phyloP scores from a whole-genome alignment of 2,797 vertebrate genomes.

The Esox masquinongy region DNA sequence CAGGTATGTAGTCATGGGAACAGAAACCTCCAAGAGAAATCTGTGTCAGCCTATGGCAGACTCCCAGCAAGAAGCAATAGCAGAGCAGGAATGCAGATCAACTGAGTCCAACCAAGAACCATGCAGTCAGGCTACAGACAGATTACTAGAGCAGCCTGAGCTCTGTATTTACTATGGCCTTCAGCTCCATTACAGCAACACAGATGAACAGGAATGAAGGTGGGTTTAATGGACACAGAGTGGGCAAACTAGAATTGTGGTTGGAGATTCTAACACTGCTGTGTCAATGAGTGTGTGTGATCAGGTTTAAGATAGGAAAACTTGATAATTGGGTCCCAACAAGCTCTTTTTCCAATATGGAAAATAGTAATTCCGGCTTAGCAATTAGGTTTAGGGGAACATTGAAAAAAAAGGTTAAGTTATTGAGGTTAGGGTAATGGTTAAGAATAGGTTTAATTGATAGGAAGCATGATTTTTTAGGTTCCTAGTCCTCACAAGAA shows the following conservation, averaged over 20 bases:
- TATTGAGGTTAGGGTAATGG: too few species aligned
- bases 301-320: too few species aligned
- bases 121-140: constrained; percentile 84
- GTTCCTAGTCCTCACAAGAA: too few species aligned
- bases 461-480: too few species aligned
- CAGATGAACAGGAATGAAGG: constrained; percentile 11
- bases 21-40: constrained; percentile 72
- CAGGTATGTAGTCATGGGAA: constrained; percentile 47
- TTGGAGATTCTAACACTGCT: not conserved
- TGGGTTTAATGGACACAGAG: not conserved
- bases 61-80: constrained; percentile 69
- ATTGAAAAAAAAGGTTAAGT: too few species aligned
- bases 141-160: constrained; percentile 27
- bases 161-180: not conserved
- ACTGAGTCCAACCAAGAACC: constrained; percentile 81
- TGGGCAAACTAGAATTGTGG: not conserved
- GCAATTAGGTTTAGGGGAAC: too few species aligned
- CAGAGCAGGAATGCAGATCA: constrained; percentile 76
- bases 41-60: constrained; percentile 82
- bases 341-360: too few species aligned
- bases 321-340: too few species aligned
- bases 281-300: not conserved
- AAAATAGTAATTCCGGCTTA: too few species aligned
- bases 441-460: too few species aligned
- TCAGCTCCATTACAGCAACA: not conserved